Evolutionary conservation across 2,888 invertebrate genomes (phyloP), one percentile per base, ranked within the genome.

Genomic region (Lithosia quadra): DNA sequence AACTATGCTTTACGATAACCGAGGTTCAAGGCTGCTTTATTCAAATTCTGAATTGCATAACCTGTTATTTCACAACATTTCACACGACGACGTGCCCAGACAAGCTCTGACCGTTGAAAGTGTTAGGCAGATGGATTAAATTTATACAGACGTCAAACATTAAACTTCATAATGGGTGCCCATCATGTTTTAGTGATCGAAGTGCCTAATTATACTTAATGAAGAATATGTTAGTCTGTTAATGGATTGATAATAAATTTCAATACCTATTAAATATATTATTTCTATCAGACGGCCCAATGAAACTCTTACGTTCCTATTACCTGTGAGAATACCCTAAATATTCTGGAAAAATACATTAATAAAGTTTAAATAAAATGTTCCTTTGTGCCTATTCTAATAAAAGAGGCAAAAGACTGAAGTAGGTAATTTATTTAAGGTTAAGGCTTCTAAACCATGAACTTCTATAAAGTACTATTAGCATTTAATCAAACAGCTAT

Each of bases 21-120:
- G 61, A 72, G 76, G 83, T 84, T 84, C 84, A 86, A 86, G 85
- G 85, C 71, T 78, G 71, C 68, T 60, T 69, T 75, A 80, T 77
- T 74, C 74, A 76, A 81, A 82, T 84, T 78, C 79, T 68, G 72
- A 81, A 82, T 83, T 85, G 79, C 79, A 81, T 85, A 83, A 82
- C 80, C 71, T 65, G 82, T 77, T 81, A 78, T 78, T 86, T 79
- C 74, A 84, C 82, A 77, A 78, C 79, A 78, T 78, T 86, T 82
- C 80, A 80, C 81, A 81, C 77, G 79, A 65, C 71, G 77, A 65
- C 64, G 71, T 57, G 63, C n/a, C 49, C 69, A 75, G 70, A 77
- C 76, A 76, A 71, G 65, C 77, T 81, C 80, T 80, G 81, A 76
- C 77, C 74, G 68, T 73, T 77, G 70, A 71, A 75, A 74, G 74